Percentiles rank a stretch among this genome's conserved stretches.
These are phyloP conservation scores for Adelosebastes latens DNA, from an alignment of 2,797 vertebrate species.

Conservation along the genomic window DNA sequence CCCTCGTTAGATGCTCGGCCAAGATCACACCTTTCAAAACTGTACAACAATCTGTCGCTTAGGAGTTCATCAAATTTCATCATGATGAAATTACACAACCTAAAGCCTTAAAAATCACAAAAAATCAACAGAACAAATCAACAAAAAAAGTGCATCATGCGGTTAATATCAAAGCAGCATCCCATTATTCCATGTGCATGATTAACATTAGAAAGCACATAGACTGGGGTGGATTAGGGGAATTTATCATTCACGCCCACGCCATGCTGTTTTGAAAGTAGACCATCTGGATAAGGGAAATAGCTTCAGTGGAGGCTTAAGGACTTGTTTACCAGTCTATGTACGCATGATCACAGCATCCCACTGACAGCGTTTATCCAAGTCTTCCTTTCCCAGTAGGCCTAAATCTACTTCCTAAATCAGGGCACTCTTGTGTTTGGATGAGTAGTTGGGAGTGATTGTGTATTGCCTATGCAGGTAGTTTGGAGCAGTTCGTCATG, in stretches of 20 bases:
- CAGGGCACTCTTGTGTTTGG: not conserved
- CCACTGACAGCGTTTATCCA: not conserved
- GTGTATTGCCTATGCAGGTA: not conserved
- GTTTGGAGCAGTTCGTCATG: not conserved
- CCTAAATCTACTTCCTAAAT: not conserved
- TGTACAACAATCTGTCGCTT: not conserved
- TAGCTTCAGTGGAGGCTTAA: slow-evolving; percentile 35
- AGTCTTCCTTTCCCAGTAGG: not conserved
- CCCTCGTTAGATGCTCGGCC: not conserved
- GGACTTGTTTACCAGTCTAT: slow-evolving; percentile 41
- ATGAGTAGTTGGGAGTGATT: not conserved
- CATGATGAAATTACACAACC: slow-evolving; percentile 6
- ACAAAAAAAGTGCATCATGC: not conserved
- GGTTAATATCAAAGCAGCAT: slow-evolving; percentile 15
- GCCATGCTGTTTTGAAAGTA: slow-evolving; percentile 43
- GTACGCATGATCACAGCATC: not conserved
- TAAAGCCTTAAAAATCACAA: not conserved
- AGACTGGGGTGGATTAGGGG: slow-evolving; percentile 55
- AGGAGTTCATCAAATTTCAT: not conserved
- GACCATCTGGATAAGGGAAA: slow-evolving; percentile 62
- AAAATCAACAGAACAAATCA: not conserved
- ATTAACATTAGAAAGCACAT: slow-evolving; percentile 41
- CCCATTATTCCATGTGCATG: not conserved
- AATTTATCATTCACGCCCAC: slow-evolving; percentile 58
- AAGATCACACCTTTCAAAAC: not conserved